Evolutionary conservation across 2,113 vertebrate species (phyloP).

Genomic region (Anthoscopus minutus): DNA sequence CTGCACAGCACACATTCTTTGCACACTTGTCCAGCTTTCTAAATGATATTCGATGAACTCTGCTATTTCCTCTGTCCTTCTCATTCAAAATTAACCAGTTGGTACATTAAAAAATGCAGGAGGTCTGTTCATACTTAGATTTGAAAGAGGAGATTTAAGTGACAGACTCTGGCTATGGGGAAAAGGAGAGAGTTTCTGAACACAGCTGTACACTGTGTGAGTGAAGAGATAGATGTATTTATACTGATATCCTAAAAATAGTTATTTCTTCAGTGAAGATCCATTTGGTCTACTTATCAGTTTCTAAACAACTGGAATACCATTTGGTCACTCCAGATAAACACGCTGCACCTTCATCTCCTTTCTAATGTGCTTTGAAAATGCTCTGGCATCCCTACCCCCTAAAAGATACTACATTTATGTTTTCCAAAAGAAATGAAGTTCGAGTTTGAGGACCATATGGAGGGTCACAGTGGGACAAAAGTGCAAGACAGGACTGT

Average conservation of each 20-base stretch:
- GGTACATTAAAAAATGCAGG: neutral
- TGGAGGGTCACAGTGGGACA: neutral
- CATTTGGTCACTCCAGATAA: constrained; percentile 38
- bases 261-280: constrained; percentile 28
- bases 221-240: neutral
- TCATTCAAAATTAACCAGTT: neutral
- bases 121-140: neutral
- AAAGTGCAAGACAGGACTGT: neutral
- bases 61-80: neutral
- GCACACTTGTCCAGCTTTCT: neutral
- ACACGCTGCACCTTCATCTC: neutral
- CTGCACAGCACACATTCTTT: neutral
- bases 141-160: neutral
- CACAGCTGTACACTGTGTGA: neutral
- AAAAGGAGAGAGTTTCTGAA: neutral
- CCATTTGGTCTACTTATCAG: constrained; percentile 42
- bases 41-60: neutral
- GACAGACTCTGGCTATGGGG: neutral
- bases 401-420: neutral
- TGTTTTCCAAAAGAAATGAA: neutral
- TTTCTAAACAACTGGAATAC: constrained; percentile 29
- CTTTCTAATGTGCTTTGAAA: neutral
- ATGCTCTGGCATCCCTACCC: neutral
- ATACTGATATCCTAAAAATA: constrained; percentile 39
- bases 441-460: neutral